A percentile compares a stretch with the other conserved stretches of the same genome.
Conservation (phyloP, 2,113 vertebrate genomes). For the Erythrolamprus reginae region DNA sequence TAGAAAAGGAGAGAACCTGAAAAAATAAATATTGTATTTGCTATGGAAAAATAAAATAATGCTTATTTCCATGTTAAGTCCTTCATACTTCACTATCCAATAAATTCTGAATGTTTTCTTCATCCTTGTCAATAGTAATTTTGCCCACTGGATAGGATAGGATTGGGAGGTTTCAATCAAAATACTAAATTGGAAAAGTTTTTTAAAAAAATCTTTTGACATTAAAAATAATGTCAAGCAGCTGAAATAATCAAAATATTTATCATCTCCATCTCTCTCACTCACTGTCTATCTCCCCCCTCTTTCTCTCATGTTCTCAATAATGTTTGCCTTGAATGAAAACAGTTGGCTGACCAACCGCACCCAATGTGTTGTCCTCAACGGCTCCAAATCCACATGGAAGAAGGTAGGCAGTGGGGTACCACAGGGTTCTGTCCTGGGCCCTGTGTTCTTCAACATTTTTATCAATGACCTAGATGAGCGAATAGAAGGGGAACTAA, state of each 20-base stretch:
- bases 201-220: background rate
- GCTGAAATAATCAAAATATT: background rate
- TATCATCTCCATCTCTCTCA: background rate
- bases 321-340: background rate
- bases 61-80: background rate
- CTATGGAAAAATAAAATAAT: background rate
- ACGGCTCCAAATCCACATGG: no score
- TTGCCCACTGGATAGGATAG: background rate
- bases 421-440: no score
- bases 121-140: background rate
- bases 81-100: background rate
- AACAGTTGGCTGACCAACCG: no score
- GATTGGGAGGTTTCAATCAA: background rate
- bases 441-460: no score
- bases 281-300: no score
- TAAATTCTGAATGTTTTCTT: background rate
- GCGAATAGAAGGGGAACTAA: no score
- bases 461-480: no score
- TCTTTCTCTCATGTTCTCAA: background rate
- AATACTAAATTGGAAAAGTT: background rate
- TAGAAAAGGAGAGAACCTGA: background rate
- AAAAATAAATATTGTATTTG: no score
- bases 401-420: no score
- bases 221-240: background rate
- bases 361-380: no score